A percentile compares a stretch with the other conserved stretches of the same genome.
phyloP scores from a whole-genome alignment of 2,113 vertebrate genomes.

The Neotoma lepida region DNA sequence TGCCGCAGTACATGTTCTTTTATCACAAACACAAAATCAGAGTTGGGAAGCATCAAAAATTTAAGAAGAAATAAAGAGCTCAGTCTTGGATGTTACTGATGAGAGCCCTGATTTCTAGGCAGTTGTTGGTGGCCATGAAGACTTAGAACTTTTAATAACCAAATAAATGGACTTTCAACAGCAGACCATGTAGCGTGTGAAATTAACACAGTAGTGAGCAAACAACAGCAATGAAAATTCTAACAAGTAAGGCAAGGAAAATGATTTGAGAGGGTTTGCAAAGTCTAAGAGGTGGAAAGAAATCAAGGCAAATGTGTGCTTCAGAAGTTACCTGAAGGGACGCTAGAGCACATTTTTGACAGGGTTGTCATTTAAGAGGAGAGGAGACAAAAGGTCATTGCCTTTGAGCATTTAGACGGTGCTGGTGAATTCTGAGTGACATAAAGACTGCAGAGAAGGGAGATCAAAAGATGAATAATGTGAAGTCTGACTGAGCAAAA shows the following conservation, averaged over 20 bases:
- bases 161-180: not conserved
- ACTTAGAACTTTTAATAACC: not conserved
- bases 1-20: not conserved
- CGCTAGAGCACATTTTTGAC: not conserved
- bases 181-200: not conserved
- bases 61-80: not conserved
- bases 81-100: not conserved
- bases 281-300: not conserved
- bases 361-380: not conserved
- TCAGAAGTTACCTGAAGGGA: not conserved
- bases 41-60: not conserved
- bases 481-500: not conserved
- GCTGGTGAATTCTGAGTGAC: not conserved
- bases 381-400: not conserved
- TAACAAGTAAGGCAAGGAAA: not conserved
- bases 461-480: not conserved
- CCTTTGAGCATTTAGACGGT: not conserved
- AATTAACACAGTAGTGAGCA: not conserved
- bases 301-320: not conserved
- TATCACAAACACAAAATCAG: not conserved
- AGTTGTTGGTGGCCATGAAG: not conserved
- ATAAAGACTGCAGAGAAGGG: not conserved
- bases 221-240: not conserved
- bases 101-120: not conserved
- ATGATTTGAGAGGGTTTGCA: not conserved